Evolutionary conservation across 1,140 invertebrate genomes (phyloP), one percentile per base, ranked within the genome.

Genomic region (Pseudomyrmex pallidus): DNA sequence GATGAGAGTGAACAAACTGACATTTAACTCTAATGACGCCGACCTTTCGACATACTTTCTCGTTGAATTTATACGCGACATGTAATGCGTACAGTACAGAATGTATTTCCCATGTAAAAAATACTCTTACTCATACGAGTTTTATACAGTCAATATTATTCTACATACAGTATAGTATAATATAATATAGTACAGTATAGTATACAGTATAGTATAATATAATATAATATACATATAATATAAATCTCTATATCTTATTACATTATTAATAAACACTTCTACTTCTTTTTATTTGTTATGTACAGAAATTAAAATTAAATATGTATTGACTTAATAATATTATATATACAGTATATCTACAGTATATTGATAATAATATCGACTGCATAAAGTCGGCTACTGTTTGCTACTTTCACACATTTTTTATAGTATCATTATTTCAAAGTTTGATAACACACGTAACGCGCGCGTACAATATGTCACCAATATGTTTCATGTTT

Each of bases 11-110:
- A 74, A 50, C 22, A 10, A 61, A 74, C 48, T 72, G 76, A 59
- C 54, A 72, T 80, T 80, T 80, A 80, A 15, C 66, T 59, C 20
- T 54, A 70, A 25, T 48, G 46, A 80, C 54, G 12, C 17, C 76
- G 66, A 70, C 76, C 66, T 80, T 70, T 80, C 25, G 76, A 15
- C 76, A 80, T 44, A 80, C 76, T 80, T 80, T 80, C 76, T 12
- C 35, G 12, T 68, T 46, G 54, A 80, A 72, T 50, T 57, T 10
- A 1, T 17, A 52, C 35, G 20, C n/a, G 17, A 17, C 2, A 56
- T 20, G 74, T 22, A 10, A 61, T 25, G 10, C 3, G 9, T 22
- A 12, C 20, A 22, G 17, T n/a, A 44, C 2, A n/a, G 17, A 61
- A 12, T 20, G 13, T 48, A 10, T 8, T 12, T 59, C 48, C 25